Base-by-base conservation (phyloP, 2,797 vertebrate species). In the Helarctos malayanus region DNA sequence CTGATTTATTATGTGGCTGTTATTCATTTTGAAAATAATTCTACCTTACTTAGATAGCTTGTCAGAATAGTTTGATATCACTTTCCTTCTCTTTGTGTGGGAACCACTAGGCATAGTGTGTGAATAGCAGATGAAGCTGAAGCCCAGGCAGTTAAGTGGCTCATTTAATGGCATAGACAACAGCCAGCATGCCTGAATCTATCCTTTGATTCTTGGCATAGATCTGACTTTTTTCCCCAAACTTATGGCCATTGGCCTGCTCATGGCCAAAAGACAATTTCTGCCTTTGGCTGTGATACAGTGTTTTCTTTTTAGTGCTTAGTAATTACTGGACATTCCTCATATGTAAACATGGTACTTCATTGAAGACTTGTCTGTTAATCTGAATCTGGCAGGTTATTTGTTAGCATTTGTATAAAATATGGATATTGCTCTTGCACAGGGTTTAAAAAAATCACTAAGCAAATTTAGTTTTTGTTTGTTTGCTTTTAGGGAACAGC, bases 401-500 rank as follows among this genome's bases (percentile, higher is more conserved):
- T 94, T 89, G 86, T 94, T 91, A 92, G 49, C 27, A 57, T 91
- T 75, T 91, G 15, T 63, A 32, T 90, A 79, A 82, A 69, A 81
- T 68, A 71, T 0, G 14, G 25, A 73, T 79, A 49, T 83, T 92
- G 16, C 23, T 57, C 21, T 57, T 94, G 35, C 79, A 47, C 12
- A 89, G 3, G 14, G 83, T 68, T 92, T 61, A 2, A 27, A 41
- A 54, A 81, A 59, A 69, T 92, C 21, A 21, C n/a, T 90, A 54
- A 95, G 47, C 65, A 78, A 73, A 76, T 71, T 84, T 59, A 29
- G 9, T 79, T 59, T 90, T 61, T 82, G n/a, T 86, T 54, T 45
- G 2, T 89, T 97, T 98, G 59, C 63, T 73, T 98, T 7, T 98
- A 99, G 99, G 99, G 98, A 89, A 99, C 99, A 0, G 99, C 99